A percentile compares a stretch with the other conserved stretches of the same genome.
Conservation (phyloP, 2,888 invertebrate genomes). For the Anagyrus pseudococci region DNA sequence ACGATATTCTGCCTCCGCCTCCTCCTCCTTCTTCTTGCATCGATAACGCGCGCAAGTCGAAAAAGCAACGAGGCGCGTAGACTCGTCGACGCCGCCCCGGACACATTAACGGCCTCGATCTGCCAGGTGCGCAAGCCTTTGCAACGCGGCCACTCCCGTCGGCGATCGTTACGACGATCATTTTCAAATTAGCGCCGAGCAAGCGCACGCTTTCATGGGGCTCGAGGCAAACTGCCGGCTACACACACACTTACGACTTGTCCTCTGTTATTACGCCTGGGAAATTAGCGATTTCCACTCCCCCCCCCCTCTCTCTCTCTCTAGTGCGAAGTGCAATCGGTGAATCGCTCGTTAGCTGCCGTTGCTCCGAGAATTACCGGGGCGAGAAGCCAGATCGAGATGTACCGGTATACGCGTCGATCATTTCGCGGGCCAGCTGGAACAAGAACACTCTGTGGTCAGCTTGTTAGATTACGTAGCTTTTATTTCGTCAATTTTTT, state of each 20-base stretch:
- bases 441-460: too few species aligned
- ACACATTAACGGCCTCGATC: not conserved
- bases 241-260: too few species aligned
- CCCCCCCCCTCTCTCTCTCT: not conserved
- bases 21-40: conserved; percentile 1
- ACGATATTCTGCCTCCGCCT: not conserved
- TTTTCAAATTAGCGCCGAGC: conserved; percentile 36
- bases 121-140: conserved; percentile 33
- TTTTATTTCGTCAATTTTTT: too few species aligned
- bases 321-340: conserved; percentile 16
- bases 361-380: too few species aligned
- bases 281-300: conserved; percentile 26
- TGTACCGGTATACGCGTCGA: too few species aligned
- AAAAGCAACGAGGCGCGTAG: conserved; percentile 4
- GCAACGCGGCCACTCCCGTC: conserved; percentile 24
- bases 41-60: not conserved
- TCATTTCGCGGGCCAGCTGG: too few species aligned
- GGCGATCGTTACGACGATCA: conserved; percentile 36
- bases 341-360: conserved; percentile 24
- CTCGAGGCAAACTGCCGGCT: not conserved
- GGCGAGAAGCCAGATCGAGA: too few species aligned
- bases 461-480: too few species aligned
- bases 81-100: not conserved
- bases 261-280: conserved; percentile 27
- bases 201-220: not conserved